Conservation (phyloP, 2,888 invertebrate species). For the Homarus gammarus region DNA sequence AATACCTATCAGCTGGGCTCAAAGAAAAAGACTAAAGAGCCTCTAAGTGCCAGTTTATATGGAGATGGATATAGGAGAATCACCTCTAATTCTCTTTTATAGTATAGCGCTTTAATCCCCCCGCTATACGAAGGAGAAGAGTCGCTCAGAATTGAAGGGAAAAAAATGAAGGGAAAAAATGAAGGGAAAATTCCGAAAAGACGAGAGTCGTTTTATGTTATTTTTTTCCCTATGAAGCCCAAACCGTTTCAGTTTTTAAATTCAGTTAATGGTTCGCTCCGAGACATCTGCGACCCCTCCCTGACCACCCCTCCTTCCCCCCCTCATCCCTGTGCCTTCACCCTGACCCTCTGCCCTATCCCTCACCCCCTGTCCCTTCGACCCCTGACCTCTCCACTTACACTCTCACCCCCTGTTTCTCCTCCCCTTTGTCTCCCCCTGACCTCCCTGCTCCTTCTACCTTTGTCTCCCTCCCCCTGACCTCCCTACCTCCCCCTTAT, state of each 20-base stretch:
- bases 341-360: too few relatives aligned
- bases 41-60: not conserved
- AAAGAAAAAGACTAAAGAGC: not conserved
- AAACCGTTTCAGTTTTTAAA: not conserved
- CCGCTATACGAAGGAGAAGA: not conserved
- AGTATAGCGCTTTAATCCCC: not conserved
- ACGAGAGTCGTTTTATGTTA: too few relatives aligned
- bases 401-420: slow-evolving; percentile 18
- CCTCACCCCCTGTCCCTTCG: not conserved
- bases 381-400: too few relatives aligned
- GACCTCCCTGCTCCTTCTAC: slow-evolving; percentile 1
- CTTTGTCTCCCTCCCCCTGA: slow-evolving; percentile 34
- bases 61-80: not conserved
- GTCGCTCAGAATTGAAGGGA: not conserved
- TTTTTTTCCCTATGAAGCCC: not conserved
- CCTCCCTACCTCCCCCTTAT: too few relatives aligned
- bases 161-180: not conserved
- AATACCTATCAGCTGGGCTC: slow-evolving; percentile 12
- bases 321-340: not conserved
- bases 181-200: too few relatives aligned
- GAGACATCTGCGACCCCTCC: not conserved
- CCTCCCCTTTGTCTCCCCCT: not conserved
- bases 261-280: not conserved
- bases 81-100: not conserved
- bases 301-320: not conserved